phyloP scores from a whole-genome alignment of 2,888 invertebrate species.

The Meteorus cinctellus region DNA sequence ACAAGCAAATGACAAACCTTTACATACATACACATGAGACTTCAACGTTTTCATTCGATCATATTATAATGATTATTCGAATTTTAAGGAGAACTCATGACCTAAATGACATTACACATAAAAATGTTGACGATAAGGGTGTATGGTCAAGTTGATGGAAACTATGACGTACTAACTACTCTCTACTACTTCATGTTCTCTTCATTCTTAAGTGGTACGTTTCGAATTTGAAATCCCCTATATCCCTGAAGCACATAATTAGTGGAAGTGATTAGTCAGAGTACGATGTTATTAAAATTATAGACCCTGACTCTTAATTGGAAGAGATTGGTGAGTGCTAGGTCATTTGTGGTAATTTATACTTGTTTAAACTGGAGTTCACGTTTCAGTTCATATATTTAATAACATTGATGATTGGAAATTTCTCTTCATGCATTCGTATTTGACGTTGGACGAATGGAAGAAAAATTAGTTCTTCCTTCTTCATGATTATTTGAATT shows the following conservation, averaged over 20 bases:
- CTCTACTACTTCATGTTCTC: slow-evolving; percentile 54
- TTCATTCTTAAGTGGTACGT: slow-evolving; percentile 60
- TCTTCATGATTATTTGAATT: not conserved
- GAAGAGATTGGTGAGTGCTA: not conserved
- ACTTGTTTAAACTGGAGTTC: not conserved
- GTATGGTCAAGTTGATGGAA: slow-evolving; percentile 18
- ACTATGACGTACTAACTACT: slow-evolving; percentile 30
- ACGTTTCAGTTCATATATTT: not conserved
- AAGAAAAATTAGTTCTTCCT: too few relatives aligned
- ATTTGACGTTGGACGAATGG: too few relatives aligned
- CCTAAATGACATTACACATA: not conserved
- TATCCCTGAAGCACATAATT: not conserved
- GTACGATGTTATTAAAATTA: not conserved
- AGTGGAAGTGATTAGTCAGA: not conserved
- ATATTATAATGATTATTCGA: not conserved
- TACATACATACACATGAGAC: not conserved
- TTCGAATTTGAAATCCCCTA: slow-evolving; percentile 62
- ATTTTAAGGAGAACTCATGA: not conserved
- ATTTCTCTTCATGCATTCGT: too few relatives aligned
- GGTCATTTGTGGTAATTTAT: not conserved
- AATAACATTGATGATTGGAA: not conserved
- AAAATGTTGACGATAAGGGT: slow-evolving; percentile 39
- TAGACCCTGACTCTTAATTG: slow-evolving; percentile 23
- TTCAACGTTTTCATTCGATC: not conserved
- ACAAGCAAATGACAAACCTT: slow-evolving; percentile 42